A percentile compares a stretch with the other conserved stretches of the same genome.
Evolutionary conservation across 2,797 vertebrate genomes (phyloP).

Genomic region (Melanotaenia parkinsoni): DNA sequence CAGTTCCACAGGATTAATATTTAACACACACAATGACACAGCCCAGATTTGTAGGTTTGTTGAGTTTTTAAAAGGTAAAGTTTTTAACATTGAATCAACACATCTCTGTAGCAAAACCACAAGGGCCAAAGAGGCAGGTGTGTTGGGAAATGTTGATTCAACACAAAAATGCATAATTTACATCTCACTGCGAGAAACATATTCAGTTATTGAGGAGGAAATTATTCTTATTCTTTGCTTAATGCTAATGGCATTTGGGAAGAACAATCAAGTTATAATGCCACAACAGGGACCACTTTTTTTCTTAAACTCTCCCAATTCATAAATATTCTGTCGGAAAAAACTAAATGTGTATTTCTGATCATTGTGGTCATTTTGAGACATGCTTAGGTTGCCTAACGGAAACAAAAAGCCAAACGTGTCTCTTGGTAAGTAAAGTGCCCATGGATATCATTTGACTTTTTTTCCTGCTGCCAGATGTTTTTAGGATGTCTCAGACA

Average conservation of each 20-base stretch:
- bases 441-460: background rate
- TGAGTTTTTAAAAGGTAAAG: background rate
- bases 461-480: conserved; percentile 25
- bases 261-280: background rate
- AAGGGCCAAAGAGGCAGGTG: conserved; percentile 3
- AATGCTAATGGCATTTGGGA: background rate
- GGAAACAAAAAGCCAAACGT: too few species aligned
- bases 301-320: conserved; percentile 1
- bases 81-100: background rate
- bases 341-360: background rate
- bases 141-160: background rate
- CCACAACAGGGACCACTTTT: background rate
- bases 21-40: background rate
- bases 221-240: conserved; percentile 6
- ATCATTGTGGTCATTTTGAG: background rate
- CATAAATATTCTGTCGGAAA: conserved; percentile 1
- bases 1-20: background rate
- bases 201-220: conserved; percentile 2
- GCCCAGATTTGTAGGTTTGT: background rate
- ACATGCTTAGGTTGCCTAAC: too few species aligned
- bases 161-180: background rate
- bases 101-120: conserved; percentile 1
- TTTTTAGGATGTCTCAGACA: conserved; percentile 30
- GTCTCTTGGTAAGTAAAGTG: too few species aligned
- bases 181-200: background rate